Base-by-base conservation (phyloP, 2,113 vertebrate species). In the Furnarius figulus region DNA sequence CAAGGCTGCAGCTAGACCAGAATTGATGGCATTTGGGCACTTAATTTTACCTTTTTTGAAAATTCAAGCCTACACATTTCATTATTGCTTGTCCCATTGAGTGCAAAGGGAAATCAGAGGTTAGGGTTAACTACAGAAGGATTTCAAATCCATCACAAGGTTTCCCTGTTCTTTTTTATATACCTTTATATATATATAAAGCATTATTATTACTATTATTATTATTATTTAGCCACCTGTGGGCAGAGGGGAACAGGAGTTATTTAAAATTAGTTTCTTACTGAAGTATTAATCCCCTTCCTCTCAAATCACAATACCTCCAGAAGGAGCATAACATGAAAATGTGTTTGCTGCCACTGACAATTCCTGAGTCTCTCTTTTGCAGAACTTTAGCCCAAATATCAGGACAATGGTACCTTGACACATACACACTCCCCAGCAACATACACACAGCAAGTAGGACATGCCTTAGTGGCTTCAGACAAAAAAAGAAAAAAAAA, bases 11-110 rank as follows among this genome's bases (percentile, higher is more conserved):
- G 55, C 67, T 83, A 83, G 55, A 59, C 65, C 85, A 84, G 44
- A 92, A 81, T 0, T 68, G 22, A 90, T 92, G 79, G 90, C 35
- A 75, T 92, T 87, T 89, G 80, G 76, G 92, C 82, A 95, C 76
- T 79, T 88, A 78, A 79, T 86, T 59, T 65, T 59, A 88, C 78
- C 61, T 68, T 77, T 46, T 68, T 56, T 84, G 65, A 84, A 80
- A 96, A 92, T 88, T 80, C 14, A 2, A 93, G 79, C 47, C 83
- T 78, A 94, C 15, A 12, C 11, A 8, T 89, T 92, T 89, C 52
- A 33, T 96, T 96, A 96, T 96, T 97, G 90, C 93, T 94, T 77
- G 65, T 95, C 79, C 76, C 90, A 94, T 42, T 5, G 5, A 96
- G 83, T 92, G 90, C 94, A 95, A 93, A 94, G 83, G 85, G 81